phyloP scores from a whole-genome alignment of 1,140 invertebrate genomes.

The Scaptodrosophila lebanonensis region DNA sequence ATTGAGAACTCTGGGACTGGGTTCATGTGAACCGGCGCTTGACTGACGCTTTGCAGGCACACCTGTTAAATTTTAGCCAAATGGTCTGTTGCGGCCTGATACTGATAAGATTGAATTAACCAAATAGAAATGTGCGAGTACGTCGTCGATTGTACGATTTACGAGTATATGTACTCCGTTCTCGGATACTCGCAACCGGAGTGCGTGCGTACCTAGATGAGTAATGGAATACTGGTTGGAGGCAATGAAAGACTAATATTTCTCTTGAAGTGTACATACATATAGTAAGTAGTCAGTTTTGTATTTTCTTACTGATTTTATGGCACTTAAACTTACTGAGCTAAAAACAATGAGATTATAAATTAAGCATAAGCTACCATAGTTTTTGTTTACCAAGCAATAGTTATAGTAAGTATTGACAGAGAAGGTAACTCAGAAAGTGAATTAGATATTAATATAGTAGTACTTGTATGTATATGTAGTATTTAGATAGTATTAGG shows the following conservation, averaged over 20 bases:
- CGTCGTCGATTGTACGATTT: too few species aligned
- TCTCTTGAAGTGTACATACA: too few species aligned
- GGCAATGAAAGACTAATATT: too few species aligned
- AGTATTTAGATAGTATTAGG: too few species aligned
- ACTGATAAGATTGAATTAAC: conserved; percentile 63
- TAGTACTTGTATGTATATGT: not conserved
- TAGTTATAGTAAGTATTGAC: conserved; percentile 16
- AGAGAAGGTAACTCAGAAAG: not conserved
- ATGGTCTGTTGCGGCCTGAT: conserved; percentile 54
- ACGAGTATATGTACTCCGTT: too few species aligned
- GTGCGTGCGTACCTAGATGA: conserved; percentile 41
- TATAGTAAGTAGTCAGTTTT: conserved; percentile 32
- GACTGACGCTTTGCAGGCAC: conserved; percentile 32
- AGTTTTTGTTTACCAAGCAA: conserved; percentile 11
- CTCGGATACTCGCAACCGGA: not conserved
- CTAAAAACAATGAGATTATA: conserved; percentile 68
- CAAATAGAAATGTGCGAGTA: conserved; percentile 46
- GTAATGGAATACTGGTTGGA: too few species aligned
- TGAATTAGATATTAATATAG: conserved; percentile 1
- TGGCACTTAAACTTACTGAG: conserved; percentile 58
- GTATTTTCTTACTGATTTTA: conserved; percentile 50
- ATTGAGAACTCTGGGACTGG: conserved; percentile 13
- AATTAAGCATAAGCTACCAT: conserved; percentile 12
- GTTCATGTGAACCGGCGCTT: conserved; percentile 45
- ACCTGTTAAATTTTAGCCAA: conserved; percentile 56